Percentiles rank a stretch among this genome's conserved stretches.
phyloP scores from a whole-genome alignment of 2,113 vertebrate species.

The Motacilla tschutschensis region DNA sequence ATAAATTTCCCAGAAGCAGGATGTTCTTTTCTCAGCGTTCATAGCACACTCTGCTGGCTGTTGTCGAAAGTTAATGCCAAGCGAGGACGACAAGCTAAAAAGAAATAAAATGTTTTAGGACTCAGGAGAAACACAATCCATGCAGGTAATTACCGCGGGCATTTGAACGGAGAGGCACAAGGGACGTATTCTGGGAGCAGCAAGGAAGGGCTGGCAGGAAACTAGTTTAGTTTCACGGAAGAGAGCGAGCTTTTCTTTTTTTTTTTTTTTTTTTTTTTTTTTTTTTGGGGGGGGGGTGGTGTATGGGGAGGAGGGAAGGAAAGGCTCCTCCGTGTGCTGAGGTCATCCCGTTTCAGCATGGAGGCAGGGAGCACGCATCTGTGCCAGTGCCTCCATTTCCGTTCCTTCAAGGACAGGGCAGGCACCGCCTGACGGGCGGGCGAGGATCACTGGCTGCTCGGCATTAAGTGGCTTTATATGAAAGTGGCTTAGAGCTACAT shows the following conservation, averaged over 20 bases:
- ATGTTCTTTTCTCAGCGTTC: background rate
- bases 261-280: too few species aligned
- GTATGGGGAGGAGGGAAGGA: background rate
- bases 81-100: background rate
- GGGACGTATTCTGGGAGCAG: background rate
- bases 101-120: background rate
- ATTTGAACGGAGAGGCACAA: background rate
- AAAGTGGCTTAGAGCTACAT: constrained; percentile 49
- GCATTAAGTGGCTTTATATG: constrained; percentile 30
- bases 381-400: background rate
- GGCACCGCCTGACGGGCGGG: background rate
- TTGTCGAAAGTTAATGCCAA: background rate
- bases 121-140: background rate
- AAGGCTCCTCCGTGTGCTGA: background rate
- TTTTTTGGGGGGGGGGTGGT: too few species aligned
- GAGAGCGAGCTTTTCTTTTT: background rate
- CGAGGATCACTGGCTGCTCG: background rate
- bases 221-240: background rate
- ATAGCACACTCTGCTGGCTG: constrained; percentile 53
- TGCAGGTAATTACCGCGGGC: background rate
- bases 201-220: background rate
- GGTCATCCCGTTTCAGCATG: background rate
- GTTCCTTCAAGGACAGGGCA: constrained; percentile 22
- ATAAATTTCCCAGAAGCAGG: background rate
- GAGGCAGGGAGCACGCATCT: background rate